A percentile compares a stretch with the other conserved stretches of the same genome.
Evolutionary conservation across 2,888 invertebrate genomes (phyloP).

Genomic region (Metallyticus violacea): DNA sequence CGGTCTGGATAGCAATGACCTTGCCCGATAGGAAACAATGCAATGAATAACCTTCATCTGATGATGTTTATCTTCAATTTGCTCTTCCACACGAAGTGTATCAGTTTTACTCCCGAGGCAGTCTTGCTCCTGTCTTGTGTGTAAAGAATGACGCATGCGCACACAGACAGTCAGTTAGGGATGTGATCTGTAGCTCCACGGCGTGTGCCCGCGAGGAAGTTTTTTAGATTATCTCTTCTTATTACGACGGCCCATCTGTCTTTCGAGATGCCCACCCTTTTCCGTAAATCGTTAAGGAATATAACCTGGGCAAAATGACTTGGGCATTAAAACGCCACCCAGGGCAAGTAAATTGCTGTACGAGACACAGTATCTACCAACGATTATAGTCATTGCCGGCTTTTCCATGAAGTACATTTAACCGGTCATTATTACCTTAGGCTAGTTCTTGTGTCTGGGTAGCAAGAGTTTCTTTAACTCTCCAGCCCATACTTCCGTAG

Average conservation of each 20-base stretch:
- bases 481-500: too few relatives aligned
- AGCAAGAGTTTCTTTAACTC: background rate
- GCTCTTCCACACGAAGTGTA: background rate
- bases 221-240: constrained; percentile 3
- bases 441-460: background rate
- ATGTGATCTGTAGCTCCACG: background rate
- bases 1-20: background rate
- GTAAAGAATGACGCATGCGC: background rate
- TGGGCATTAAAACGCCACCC: background rate
- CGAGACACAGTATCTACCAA: background rate
- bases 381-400: background rate
- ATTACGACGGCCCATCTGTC: constrained; percentile 12
- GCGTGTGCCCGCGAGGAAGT: background rate
- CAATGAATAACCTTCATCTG: background rate
- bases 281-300: constrained; percentile 2
- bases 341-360: too few relatives aligned
- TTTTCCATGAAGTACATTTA: background rate
- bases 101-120: background rate
- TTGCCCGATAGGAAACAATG: background rate
- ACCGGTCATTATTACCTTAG: background rate
- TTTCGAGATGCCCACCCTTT: background rate
- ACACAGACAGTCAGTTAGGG: background rate
- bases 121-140: background rate
- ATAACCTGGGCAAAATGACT: background rate
- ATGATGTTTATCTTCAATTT: constrained; percentile 12